Conservation (phyloP, 2,888 invertebrate species). For the Drosophila paracracens region DNA sequence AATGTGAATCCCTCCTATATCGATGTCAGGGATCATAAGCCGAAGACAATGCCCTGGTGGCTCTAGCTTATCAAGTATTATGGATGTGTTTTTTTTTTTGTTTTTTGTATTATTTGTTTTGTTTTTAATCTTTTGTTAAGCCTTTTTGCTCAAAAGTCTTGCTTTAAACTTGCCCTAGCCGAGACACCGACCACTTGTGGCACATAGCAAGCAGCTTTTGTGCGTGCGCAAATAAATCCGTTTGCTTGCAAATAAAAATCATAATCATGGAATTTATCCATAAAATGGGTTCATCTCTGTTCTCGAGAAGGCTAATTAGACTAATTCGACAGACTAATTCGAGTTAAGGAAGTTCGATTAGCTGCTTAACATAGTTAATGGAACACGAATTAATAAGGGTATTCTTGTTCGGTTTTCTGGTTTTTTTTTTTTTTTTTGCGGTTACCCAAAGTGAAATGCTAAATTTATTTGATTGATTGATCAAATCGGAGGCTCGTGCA, state of each 20-base stretch:
- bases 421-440: not conserved
- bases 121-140: not conserved
- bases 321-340: no score
- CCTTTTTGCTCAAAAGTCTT: slow-evolving; percentile 9
- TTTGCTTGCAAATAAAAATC: not conserved
- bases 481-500: slow-evolving; percentile 17
- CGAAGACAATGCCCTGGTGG: slow-evolving; percentile 54
- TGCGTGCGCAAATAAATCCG: not conserved
- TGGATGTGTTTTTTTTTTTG: slow-evolving; percentile 3
- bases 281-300: not conserved
- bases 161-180: slow-evolving; percentile 20
- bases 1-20: slow-evolving; percentile 53
- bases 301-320: not conserved
- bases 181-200: slow-evolving; percentile 21
- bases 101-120: not conserved
- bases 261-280: not conserved
- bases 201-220: slow-evolving; percentile 36
- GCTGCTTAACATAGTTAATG: not conserved
- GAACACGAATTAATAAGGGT: not conserved
- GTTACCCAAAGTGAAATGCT: slow-evolving; percentile 53
- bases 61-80: slow-evolving; percentile 19
- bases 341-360: not conserved
- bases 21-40: slow-evolving; percentile 42
- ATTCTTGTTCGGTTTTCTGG: not conserved
- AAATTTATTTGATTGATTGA: slow-evolving; percentile 54